These are phyloP conservation scores for Ceyx erithaca DNA, from an alignment of 2,797 vertebrate genomes.

Conservation along the genomic window DNA sequence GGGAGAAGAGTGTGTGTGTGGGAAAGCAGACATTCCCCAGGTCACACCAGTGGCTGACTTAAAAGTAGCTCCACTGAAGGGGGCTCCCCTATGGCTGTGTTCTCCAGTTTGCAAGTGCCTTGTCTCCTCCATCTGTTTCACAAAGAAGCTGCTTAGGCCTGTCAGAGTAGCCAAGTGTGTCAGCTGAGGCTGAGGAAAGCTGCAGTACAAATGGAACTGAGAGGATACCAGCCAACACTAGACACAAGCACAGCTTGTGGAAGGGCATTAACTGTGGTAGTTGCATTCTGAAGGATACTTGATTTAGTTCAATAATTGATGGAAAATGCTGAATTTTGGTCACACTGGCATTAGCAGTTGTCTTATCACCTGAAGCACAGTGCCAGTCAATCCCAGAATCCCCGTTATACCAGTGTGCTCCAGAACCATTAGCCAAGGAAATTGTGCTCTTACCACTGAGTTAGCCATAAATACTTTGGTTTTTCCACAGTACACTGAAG, in stretches of 20 bases:
- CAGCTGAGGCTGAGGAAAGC: neutral
- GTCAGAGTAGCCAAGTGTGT: neutral
- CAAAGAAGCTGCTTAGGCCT: neutral
- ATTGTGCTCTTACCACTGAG: slow-evolving; percentile 79
- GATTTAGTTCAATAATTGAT: neutral
- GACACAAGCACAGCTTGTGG: neutral
- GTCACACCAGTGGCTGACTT: neutral
- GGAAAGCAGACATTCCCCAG: neutral
- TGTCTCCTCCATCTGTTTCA: neutral
- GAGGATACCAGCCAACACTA: fast-evolving
- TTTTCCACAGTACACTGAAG: slow-evolving; percentile 85
- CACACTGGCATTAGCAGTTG: neutral
- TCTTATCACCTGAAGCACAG: neutral
- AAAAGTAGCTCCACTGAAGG: neutral
- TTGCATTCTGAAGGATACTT: neutral
- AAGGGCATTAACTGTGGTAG: neutral
- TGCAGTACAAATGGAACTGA: neutral
- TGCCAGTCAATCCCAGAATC: neutral
- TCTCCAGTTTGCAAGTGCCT: neutral
- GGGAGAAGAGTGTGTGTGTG: neutral
- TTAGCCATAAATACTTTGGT: slow-evolving; percentile 94
- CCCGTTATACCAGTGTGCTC: neutral
- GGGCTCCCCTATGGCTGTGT: neutral
- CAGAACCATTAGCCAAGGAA: neutral
- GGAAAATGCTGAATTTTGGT: neutral